Conservation (phyloP, 1,140 invertebrate genomes). For the Drosophila prosaltans region DNA sequence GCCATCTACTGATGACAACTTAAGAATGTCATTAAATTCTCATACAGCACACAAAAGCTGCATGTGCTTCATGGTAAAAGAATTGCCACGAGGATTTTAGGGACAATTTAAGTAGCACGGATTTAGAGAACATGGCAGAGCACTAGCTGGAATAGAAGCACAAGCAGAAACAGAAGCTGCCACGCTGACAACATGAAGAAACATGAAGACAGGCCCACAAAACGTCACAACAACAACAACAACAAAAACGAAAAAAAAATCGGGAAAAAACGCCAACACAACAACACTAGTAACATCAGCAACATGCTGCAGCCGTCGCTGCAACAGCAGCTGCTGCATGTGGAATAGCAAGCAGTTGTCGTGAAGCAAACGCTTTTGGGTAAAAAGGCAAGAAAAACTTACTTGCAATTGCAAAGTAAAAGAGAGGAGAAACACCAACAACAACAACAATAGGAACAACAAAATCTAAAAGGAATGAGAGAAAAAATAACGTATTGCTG, state of each 20-base stretch:
- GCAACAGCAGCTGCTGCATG: conserved; percentile 51
- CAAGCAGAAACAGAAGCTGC: conserved; percentile 23
- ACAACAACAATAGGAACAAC: conserved; percentile 31
- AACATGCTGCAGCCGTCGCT: conserved; percentile 33
- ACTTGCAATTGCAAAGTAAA: conserved; percentile 50
- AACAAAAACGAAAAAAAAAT: conserved; percentile 19
- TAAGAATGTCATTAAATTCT: conserved; percentile 82
- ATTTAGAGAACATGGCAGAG: conserved; percentile 68
- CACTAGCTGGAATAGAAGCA: conserved; percentile 34
- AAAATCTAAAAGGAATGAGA: conserved; percentile 5
- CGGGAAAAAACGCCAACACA: conserved; percentile 19
- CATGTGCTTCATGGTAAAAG: conserved; percentile 79
- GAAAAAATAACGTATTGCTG: conserved; percentile 54
- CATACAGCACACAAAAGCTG: conserved; percentile 78
- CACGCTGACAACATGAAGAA: conserved; percentile 64
- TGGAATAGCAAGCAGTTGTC: conserved; percentile 66
- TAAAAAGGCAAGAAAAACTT: conserved; percentile 39
- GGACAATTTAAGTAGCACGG: conserved; percentile 81
- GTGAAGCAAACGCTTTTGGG: conserved; percentile 28
- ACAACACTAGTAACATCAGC: conserved; percentile 12
- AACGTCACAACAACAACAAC: conserved; percentile 59
- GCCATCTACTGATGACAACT: conserved; percentile 77
- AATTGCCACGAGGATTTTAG: conserved; percentile 81
- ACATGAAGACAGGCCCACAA: conserved; percentile 69
- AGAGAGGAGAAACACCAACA: conserved; percentile 14